Evolutionary conservation across 2,888 invertebrate species (phyloP), one percentile per base, ranked within the genome.

Genomic region (Eupeodes luniger): DNA sequence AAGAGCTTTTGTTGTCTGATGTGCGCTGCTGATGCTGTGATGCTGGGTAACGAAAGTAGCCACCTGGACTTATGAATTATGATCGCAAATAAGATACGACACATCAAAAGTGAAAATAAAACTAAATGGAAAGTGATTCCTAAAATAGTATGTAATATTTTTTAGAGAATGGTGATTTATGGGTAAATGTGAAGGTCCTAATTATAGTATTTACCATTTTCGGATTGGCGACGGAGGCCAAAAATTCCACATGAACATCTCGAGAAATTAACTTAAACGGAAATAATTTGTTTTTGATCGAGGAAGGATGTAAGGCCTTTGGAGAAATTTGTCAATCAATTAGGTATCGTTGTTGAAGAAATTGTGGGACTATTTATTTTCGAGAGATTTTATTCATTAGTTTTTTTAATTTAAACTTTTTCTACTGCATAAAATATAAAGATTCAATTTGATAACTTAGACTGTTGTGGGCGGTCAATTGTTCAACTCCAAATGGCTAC

Each of bases 401-500:
- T 53, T 10, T 53, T 19, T 55, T 4, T 2, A 16, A 53, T 14
- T n/a, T 55, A 11, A 27, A 0, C 12, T 27, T 11, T 27, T 19
- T 40, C 9, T 40, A 40, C 27, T 27, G 11, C 19, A 47, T 40
- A 40, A 47, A 27, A 5, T 57, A 6, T 57, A n/a, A 61, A 61
- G 59, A 61, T 62, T 61, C n/a, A 61, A n/a, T 36, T 61, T 10
- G n/a, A 40, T n/a, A n/a, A 14, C 12, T 27, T 34, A 12, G 1
- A 14, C 10, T 62, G 19, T 59, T 53, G 85, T 85, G 76, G 85
- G 85, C 85, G 85, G 81, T 66, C 76, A 70, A 81, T 85, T 85
- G 81, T 76, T 81, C 34, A 81, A 64, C 11, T 40, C 44, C 14
- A 80, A 81, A 74, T 66, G 49, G 14, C 78, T 66, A 74, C 19